phyloP scores from a whole-genome alignment of 64 coral and sea anemone species.

The Stichodactyla mertensii region DNA sequence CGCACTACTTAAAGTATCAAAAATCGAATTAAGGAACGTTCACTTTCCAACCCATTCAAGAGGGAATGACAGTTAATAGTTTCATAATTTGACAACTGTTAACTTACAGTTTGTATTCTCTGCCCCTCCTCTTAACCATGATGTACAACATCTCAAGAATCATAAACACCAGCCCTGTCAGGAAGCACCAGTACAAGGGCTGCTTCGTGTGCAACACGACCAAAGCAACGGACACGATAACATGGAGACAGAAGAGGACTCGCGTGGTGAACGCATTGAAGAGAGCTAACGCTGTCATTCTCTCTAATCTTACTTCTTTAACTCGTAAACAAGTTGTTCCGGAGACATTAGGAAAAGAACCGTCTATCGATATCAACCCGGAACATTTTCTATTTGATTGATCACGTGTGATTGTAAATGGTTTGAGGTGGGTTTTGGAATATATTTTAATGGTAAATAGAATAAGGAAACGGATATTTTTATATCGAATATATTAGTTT shows the following conservation, averaged over 20 bases:
- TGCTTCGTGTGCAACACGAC: slow-evolving; percentile 1
- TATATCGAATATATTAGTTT: no score
- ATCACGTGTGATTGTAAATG: no score
- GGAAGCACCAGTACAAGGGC: neutral
- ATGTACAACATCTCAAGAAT: neutral
- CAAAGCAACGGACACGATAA: neutral
- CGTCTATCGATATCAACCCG: neutral
- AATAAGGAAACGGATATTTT: no score
- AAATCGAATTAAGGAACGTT: no score
- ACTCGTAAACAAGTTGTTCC: neutral
- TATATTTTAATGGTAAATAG: no score
- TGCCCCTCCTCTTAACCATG: slow-evolving; percentile 9
- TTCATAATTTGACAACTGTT: neutral
- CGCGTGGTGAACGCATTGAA: slow-evolving; percentile 5
- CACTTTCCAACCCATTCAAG: no score
- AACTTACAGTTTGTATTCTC: slow-evolving; percentile 26
- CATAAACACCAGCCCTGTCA: neutral
- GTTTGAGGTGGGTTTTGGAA: no score
- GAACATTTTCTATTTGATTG: neutral
- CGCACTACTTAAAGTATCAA: no score
- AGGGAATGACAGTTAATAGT: no score
- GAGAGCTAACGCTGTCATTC: neutral
- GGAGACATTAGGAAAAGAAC: neutral
- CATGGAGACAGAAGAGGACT: neutral
- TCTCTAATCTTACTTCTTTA: neutral